Percentiles rank a stretch among this genome's conserved stretches.
Evolutionary conservation across 2,888 invertebrate genomes (phyloP).

Genomic region (Bembecia ichneumoniformis): DNA sequence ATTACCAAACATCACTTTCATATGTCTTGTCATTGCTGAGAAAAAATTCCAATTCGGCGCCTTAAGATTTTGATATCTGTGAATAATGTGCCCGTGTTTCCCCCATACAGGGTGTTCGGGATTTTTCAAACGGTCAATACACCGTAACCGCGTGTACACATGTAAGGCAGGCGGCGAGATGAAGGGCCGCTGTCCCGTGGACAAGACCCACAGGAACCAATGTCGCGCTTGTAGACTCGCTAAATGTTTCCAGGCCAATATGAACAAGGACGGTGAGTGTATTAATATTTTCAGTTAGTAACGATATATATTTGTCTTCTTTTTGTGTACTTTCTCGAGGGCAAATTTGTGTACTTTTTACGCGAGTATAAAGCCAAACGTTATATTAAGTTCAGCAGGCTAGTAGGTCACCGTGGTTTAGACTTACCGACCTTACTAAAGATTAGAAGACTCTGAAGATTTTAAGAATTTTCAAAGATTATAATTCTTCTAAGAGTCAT

Average conservation of each 20-base stretch:
- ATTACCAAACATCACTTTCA: too few species aligned
- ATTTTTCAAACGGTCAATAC: constrained; percentile 96
- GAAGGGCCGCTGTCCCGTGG: constrained; percentile 94
- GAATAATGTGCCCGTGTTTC: too few species aligned
- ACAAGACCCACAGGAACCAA: constrained; percentile 97
- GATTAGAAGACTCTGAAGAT: too few species aligned
- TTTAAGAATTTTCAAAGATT: too few species aligned
- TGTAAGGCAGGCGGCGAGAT: constrained; percentile 96
- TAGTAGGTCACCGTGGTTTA: too few species aligned
- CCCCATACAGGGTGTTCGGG: constrained; percentile 86
- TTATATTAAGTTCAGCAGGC: too few species aligned
- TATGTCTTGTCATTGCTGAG: too few species aligned
- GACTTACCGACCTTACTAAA: too few species aligned
- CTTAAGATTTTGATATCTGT: too few species aligned
- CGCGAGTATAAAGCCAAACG: too few species aligned
- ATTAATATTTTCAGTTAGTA: background rate
- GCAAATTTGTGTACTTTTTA: background rate
- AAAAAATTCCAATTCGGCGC: too few species aligned
- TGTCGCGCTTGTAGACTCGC: constrained; percentile 95
- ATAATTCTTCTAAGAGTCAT: too few species aligned
- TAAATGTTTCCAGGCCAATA: constrained; percentile 95
- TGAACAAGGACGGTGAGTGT: constrained; percentile 97
- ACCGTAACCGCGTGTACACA: constrained; percentile 95
- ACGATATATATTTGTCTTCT: background rate
- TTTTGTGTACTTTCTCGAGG: background rate